A percentile compares a stretch with the other conserved stretches of the same genome.
phyloP scores from a whole-genome alignment of 1,140 invertebrate species.

The Ostrea edulis region DNA sequence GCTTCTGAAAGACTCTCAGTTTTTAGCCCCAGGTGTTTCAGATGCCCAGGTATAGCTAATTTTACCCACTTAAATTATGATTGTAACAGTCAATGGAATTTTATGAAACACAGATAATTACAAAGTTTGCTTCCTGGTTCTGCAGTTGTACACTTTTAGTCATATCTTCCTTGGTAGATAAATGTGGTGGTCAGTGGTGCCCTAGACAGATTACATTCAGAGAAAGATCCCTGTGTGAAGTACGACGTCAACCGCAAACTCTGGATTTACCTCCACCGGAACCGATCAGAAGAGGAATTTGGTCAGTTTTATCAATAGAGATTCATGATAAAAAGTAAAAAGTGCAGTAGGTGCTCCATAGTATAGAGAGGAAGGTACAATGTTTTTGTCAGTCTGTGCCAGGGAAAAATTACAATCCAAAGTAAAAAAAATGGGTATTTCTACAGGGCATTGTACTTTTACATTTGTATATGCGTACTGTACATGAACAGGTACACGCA shows the following conservation, averaged over 20 bases:
- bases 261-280: conserved; percentile 94
- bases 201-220: conserved; percentile 92
- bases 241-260: conserved; percentile 93
- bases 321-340: too few species aligned
- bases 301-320: conserved; percentile 79
- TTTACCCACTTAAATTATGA: neutral
- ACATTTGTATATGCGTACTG: too few species aligned
- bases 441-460: too few species aligned
- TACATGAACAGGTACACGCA: too few species aligned
- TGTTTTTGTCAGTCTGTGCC: too few species aligned
- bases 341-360: too few species aligned
- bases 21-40: conserved; percentile 86
- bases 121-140: neutral
- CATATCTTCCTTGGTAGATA: conserved; percentile 77
- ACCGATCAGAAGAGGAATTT: conserved; percentile 88
- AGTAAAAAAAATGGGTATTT: too few species aligned
- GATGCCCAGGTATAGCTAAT: conserved; percentile 83
- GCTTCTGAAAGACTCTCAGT: conserved; percentile 91
- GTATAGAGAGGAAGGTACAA: too few species aligned
- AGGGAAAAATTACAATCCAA: too few species aligned
- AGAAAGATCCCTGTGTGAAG: conserved; percentile 93
- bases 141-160: neutral
- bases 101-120: neutral
- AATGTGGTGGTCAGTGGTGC: conserved; percentile 94
- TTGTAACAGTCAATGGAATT: neutral